Percentiles rank a stretch among this genome's conserved stretches.
These are phyloP conservation scores for Porites lobata DNA, from an alignment of 92 coral and sea anemone species.

Conservation along the genomic window DNA sequence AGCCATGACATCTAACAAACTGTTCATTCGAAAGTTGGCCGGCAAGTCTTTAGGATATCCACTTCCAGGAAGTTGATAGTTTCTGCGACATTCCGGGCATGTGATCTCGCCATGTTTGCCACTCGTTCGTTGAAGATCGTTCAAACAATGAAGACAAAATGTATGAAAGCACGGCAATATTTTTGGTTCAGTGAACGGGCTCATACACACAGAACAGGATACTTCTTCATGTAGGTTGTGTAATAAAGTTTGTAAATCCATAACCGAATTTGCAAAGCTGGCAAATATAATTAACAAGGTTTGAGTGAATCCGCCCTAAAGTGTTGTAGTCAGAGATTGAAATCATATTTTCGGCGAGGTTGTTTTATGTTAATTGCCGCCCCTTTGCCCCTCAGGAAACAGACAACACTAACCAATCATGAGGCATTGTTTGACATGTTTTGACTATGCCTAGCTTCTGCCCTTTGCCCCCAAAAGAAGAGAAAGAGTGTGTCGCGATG, in stretches of 20 bases:
- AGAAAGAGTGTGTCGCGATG: neutral
- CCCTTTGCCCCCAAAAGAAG: neutral
- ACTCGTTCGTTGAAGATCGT: neutral
- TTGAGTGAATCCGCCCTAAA: too few species aligned
- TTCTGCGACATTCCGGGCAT: constrained; percentile 7
- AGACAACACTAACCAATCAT: neutral
- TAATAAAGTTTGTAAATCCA: constrained; percentile 6
- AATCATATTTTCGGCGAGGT: too few species aligned
- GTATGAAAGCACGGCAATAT: neutral
- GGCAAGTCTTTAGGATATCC: constrained; percentile 41
- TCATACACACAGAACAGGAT: constrained; percentile 8
- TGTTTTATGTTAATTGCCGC: too few species aligned
- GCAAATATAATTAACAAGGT: too few species aligned
- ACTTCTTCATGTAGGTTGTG: constrained; percentile 13
- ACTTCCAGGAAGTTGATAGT: neutral
- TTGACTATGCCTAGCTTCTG: neutral
- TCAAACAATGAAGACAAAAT: neutral
- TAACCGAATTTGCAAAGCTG: neutral
- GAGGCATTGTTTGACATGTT: neutral
- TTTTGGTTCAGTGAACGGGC: constrained; percentile 1
- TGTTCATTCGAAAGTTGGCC: constrained; percentile 52
- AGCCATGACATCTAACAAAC: constrained; percentile 18
- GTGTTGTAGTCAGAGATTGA: too few species aligned
- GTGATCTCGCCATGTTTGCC: neutral
- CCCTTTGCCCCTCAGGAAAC: too few species aligned